These are phyloP conservation scores for Siphonodentalium dalli DNA, from an alignment of 2,888 invertebrate genomes.

Conservation along the genomic window DNA sequence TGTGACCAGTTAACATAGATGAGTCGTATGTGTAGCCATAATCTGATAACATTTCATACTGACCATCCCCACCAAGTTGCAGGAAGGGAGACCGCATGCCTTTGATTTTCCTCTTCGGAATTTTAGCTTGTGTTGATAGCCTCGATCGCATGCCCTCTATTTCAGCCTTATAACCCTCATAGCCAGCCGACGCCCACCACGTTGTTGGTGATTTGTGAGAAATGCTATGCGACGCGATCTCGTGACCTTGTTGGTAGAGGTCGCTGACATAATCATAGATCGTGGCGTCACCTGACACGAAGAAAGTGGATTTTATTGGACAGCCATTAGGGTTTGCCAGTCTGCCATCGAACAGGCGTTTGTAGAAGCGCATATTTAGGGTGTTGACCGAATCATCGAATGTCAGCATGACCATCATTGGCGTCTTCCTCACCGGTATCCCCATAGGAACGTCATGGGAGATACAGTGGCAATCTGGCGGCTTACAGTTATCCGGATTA, in stretches of 20 bases:
- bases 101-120: constrained; percentile 79
- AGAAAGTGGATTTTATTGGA: constrained; percentile 86
- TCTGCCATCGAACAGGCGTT: constrained; percentile 28
- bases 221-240: constrained; percentile 98
- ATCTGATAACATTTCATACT: constrained; percentile 92
- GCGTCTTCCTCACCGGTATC: constrained; percentile 28
- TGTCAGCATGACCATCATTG: constrained; percentile 46
- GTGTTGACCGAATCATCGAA: constrained; percentile 45
- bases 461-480: constrained; percentile 33
- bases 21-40: constrained; percentile 93
- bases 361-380: constrained; percentile 31
- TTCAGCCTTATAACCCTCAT: constrained; percentile 91
- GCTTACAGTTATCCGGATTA: constrained; percentile 24
- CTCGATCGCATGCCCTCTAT: constrained; percentile 90
- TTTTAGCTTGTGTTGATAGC: constrained; percentile 78
- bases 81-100: constrained; percentile 91
- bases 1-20: constrained; percentile 83
- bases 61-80: constrained; percentile 86
- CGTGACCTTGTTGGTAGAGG: constrained; percentile 91
- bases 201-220: no score
- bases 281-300: constrained; percentile 98
- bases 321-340: constrained; percentile 73
- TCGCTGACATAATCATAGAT: constrained; percentile 98
- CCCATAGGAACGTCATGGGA: constrained; percentile 31
- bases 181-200: constrained; percentile 77